A percentile compares a stretch with the other conserved stretches of the same genome.
Conservation (phyloP, 2,797 vertebrate genomes). For the Parauchenoglanis ngamensis region DNA sequence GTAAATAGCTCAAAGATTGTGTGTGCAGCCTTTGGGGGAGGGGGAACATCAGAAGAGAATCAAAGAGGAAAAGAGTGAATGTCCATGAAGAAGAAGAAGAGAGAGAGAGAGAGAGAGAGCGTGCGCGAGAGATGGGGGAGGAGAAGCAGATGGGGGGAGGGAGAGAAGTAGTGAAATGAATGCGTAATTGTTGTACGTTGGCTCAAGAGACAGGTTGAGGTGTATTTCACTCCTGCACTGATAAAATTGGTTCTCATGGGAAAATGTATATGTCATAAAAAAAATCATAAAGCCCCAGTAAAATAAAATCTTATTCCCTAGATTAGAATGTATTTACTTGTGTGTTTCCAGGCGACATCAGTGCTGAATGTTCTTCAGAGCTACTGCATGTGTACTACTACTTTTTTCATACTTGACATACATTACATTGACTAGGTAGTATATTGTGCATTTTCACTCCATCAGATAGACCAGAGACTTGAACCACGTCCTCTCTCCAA, state of each 20-base stretch:
- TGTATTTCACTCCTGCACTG: conserved; percentile 35
- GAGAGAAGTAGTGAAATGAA: conserved; percentile 66
- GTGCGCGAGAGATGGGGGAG: conserved; percentile 32
- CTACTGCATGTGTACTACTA: background rate
- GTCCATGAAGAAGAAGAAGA: conserved; percentile 48
- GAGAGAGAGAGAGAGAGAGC: too few relatives aligned
- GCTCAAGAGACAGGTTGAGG: conserved; percentile 64
- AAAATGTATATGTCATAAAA: background rate
- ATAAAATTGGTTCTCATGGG: conserved; percentile 33
- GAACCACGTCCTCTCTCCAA: conserved; percentile 40
- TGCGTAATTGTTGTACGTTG: conserved; percentile 73
- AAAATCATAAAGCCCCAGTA: background rate
- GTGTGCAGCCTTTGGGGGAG: conserved; percentile 39
- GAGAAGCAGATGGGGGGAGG: conserved; percentile 43
- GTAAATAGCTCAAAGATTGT: conserved; percentile 27
- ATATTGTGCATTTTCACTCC: conserved; percentile 9
- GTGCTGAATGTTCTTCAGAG: background rate
- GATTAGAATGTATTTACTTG: background rate
- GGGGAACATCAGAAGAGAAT: conserved; percentile 49
- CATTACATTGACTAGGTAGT: conserved; percentile 25
- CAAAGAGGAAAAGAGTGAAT: conserved; percentile 45
- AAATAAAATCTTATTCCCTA: conserved; percentile 12
- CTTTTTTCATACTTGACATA: conserved; percentile 1
- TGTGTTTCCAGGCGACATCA: background rate
- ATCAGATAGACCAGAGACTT: conserved; percentile 12